Evolutionary conservation across 2,888 invertebrate genomes (phyloP), one percentile per base, ranked within the genome.

Genomic region (Caenorhabditis uteleia): DNA sequence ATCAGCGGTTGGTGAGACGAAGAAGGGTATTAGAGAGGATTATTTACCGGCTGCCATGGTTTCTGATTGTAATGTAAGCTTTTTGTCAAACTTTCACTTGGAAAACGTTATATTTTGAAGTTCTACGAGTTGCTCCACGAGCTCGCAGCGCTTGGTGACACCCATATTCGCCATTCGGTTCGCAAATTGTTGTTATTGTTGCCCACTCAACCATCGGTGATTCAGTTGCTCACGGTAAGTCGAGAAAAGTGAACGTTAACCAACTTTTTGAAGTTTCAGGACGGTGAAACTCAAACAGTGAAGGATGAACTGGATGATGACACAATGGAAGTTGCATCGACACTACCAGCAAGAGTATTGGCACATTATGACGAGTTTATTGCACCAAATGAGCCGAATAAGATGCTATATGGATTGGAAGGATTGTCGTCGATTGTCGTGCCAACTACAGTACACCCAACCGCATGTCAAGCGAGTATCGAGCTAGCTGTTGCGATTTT

Each of bases 101-200:
- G 20, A 31, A 3, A 4, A 8, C 27, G n/a, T n/a, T n/a, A n/a
- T n/a, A n/a, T n/a, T n/a, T n/a, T n/a, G n/a, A 18, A 48, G 48
- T 65, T 65, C 20, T 65, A 65, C 20, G 55, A 65, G 20, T 55
- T 65, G 2, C 10, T 65, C 2, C 58, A 58, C 23, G 65, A 65
- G 21, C 45, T 65, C 8, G 31, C 54, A 14, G 40, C 50, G 0
- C 49, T 31, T 21, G 65, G 58, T 2, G 58, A 65, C 40, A 58
- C 46, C 21, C 33, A 50, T 12, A 53, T 65, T 16, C 49, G 53
- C 4, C 39, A 39, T 16, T 65, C 65, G 3, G 36, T 46, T 20
- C 27, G 58, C 36, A 46, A 27, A 29, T 38, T 65, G 12, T 26
- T 65, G 8, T 42, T 55, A 14, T 45, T 59, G 3, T 21, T 65